Percentiles rank a stretch among this genome's conserved stretches.
Evolutionary conservation across 2,113 vertebrate species (phyloP).

Genomic region (Phrynocephalus versicolor): DNA sequence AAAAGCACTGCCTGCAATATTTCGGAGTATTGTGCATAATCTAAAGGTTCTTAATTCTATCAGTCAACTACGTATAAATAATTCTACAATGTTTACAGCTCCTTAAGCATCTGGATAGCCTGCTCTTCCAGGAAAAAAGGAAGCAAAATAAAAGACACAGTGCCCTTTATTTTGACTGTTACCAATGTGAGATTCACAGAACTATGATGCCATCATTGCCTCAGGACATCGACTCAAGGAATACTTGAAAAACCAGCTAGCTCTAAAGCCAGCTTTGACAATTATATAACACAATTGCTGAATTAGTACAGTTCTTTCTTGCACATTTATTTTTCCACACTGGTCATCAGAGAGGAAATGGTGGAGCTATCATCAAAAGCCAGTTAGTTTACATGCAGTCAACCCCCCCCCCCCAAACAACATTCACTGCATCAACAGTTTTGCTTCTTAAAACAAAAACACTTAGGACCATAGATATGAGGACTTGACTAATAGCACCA

Average conservation of each 20-base stretch:
- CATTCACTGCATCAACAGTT: neutral
- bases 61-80: no score
- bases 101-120: neutral
- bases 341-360: conserved; percentile 18
- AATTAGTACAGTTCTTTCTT: conserved; percentile 4
- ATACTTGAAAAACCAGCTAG: neutral
- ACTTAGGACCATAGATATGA: neutral
- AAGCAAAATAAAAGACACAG: neutral
- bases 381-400: neutral
- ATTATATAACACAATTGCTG: conserved; percentile 8
- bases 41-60: neutral
- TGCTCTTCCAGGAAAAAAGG: neutral
- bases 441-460: neutral
- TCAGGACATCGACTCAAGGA: neutral
- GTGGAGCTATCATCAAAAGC: neutral
- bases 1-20: neutral
- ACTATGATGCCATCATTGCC: neutral
- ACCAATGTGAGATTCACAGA: neutral
- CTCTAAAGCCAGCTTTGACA: neutral
- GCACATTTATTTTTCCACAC: neutral
- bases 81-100: neutral
- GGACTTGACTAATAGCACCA: no score
- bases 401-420: no score
- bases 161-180: neutral
- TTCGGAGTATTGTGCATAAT: neutral